A percentile compares a stretch with the other conserved stretches of the same genome.
Conservation (phyloP, 2,888 invertebrate genomes). For the Idaea straminata region DNA sequence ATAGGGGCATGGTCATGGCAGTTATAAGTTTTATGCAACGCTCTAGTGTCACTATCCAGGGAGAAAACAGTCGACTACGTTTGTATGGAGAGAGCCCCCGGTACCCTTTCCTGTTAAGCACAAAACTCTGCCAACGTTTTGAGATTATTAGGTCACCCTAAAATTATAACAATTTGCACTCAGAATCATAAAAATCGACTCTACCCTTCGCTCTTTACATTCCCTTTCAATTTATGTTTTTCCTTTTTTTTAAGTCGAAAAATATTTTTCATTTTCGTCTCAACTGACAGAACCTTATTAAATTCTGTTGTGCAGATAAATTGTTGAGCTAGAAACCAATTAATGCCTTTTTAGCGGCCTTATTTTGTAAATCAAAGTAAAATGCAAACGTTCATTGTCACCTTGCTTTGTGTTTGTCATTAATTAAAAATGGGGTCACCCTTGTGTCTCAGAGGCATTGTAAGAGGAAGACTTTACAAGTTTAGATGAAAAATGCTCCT, state of each 20-base stretch:
- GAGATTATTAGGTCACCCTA: background rate
- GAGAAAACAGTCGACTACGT: too few species aligned
- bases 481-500: conserved; percentile 21
- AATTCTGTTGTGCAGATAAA: background rate
- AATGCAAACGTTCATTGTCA: conserved; percentile 10
- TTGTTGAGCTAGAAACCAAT: background rate
- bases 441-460: conserved; percentile 15
- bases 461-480: conserved; percentile 22
- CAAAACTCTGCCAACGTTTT: background rate
- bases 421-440: conserved; percentile 20
- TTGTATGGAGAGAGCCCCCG: too few species aligned
- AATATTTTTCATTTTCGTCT: background rate
- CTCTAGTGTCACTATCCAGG: too few species aligned
- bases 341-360: background rate
- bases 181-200: background rate
- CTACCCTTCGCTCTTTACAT: background rate
- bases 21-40: too few species aligned
- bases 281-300: background rate
- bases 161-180: background rate
- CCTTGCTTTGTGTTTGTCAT: conserved; percentile 17
- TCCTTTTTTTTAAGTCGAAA: background rate
- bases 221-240: background rate
- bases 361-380: background rate
- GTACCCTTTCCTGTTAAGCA: too few species aligned
- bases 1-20: too few species aligned